phyloP scores from a whole-genome alignment of 2,797 vertebrate genomes.

The Typhlichthys eigenmanni region DNA sequence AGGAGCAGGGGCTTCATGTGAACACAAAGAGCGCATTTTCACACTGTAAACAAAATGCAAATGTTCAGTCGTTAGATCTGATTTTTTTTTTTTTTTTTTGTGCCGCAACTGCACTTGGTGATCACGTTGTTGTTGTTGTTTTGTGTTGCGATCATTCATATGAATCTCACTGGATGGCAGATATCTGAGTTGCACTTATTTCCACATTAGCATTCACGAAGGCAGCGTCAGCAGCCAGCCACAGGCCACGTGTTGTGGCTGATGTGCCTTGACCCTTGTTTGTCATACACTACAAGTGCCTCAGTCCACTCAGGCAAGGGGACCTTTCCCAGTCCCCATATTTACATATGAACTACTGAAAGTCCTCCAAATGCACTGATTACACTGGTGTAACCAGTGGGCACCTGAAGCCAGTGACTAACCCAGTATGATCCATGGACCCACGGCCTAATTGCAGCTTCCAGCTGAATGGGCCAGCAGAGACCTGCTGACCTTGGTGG shows the following conservation, averaged over 20 bases:
- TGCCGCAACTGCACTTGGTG: conserved; percentile 6
- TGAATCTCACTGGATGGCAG: conserved; percentile 3
- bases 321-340: conserved; percentile 65
- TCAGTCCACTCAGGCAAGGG: conserved; percentile 57
- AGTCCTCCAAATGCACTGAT: conserved; percentile 61
- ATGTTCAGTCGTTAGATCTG: conserved; percentile 11
- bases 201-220: conserved; percentile 43
- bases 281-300: conserved; percentile 42
- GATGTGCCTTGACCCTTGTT: conserved; percentile 42
- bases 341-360: conserved; percentile 71
- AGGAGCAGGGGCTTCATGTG: conserved; percentile 21
- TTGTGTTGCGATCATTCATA: background rate
- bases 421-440: conserved; percentile 60
- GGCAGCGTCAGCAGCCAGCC: conserved; percentile 31
- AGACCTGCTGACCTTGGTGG: conserved; percentile 71
- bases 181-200: conserved; percentile 6
- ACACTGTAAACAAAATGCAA: conserved; percentile 16
- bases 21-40: conserved; percentile 16
- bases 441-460: conserved; percentile 68
- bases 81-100: conserved; percentile 14
- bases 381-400: conserved; percentile 42
- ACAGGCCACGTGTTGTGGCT: conserved; percentile 32
- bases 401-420: conserved; percentile 67
- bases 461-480: conserved; percentile 65
- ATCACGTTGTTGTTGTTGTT: background rate